Conservation (phyloP, 2,113 vertebrate species). For the Cynoglossus semilaevis region DNA sequence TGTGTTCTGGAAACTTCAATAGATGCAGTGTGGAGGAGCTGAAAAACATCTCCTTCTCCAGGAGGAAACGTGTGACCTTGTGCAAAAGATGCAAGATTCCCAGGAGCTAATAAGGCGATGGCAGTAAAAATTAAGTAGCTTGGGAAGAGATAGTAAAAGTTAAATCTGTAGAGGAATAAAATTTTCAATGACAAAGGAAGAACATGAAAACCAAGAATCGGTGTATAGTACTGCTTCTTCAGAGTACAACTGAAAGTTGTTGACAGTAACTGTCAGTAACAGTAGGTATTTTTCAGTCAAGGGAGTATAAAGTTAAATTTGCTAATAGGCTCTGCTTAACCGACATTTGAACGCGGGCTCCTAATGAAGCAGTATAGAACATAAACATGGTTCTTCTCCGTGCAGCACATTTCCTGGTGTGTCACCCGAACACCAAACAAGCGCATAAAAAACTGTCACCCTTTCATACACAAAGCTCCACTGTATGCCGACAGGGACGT, state of each 20-base stretch:
- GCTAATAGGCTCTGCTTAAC: conserved; percentile 42
- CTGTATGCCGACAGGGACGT: conserved; percentile 11
- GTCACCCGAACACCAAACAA: conserved; percentile 33
- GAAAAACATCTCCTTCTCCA: not conserved
- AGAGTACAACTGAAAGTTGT: conserved; percentile 2
- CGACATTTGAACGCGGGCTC: conserved; percentile 9
- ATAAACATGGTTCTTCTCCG: conserved; percentile 12
- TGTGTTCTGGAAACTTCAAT: conserved; percentile 3
- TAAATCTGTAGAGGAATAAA: not conserved
- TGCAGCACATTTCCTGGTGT: conserved; percentile 45
- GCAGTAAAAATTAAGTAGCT: conserved; percentile 7
- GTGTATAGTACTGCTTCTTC: not conserved
- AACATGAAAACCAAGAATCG: no score
- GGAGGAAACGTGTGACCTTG: conserved; percentile 17
- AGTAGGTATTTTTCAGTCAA: conserved; percentile 20
- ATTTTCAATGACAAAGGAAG: not conserved
- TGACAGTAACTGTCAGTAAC: not conserved
- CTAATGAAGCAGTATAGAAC: conserved; percentile 22
- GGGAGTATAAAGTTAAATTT: conserved; percentile 56
- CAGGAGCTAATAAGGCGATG: not conserved
- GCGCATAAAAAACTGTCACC: conserved; percentile 38
- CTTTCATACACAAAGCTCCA: conserved; percentile 36
- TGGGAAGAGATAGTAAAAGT: not conserved
- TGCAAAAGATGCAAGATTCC: conserved; percentile 26
- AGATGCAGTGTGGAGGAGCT: not conserved